These are phyloP conservation scores for Danio kyathit DNA, from an alignment of 2,797 vertebrate genomes.

Conservation along the genomic window DNA sequence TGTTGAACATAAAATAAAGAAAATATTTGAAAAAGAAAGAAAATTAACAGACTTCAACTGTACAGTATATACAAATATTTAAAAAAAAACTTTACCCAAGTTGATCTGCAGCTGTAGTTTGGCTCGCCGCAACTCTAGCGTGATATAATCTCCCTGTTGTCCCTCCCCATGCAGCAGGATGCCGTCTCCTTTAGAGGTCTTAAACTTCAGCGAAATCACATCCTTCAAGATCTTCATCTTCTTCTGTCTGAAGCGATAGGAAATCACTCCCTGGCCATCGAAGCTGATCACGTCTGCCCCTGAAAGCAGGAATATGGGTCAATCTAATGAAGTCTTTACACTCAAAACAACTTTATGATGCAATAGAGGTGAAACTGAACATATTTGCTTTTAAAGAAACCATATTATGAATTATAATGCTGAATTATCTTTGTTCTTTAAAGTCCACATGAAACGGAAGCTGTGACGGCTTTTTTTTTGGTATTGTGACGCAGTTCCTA, in stretches of 20 bases:
- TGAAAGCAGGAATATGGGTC: slow-evolving; percentile 59
- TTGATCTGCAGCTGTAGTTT: slow-evolving; percentile 91
- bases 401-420: slow-evolving; percentile 4
- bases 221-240: slow-evolving; percentile 95
- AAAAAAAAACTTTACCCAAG: slow-evolving; percentile 80
- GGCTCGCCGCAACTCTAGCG: slow-evolving; percentile 88
- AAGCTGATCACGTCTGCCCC: slow-evolving; percentile 96
- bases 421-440: not conserved
- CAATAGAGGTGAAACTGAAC: not conserved
- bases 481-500: too few species aligned
- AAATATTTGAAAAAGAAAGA: too few species aligned
- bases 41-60: too few species aligned
- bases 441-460: too few species aligned
- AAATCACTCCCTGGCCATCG: slow-evolving; percentile 89
- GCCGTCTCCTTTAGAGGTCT: slow-evolving; percentile 89
- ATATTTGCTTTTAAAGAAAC: not conserved
- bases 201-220: slow-evolving; percentile 91
- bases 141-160: slow-evolving; percentile 96
- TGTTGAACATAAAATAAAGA: too few species aligned
- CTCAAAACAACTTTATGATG: not conserved
- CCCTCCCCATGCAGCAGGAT: slow-evolving; percentile 94
- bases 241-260: slow-evolving; percentile 93
- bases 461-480: too few species aligned
- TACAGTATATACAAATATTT: not conserved
- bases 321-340: not conserved